Conservation (phyloP, 2,113 vertebrate genomes). For the Montifringilla adamsi region DNA sequence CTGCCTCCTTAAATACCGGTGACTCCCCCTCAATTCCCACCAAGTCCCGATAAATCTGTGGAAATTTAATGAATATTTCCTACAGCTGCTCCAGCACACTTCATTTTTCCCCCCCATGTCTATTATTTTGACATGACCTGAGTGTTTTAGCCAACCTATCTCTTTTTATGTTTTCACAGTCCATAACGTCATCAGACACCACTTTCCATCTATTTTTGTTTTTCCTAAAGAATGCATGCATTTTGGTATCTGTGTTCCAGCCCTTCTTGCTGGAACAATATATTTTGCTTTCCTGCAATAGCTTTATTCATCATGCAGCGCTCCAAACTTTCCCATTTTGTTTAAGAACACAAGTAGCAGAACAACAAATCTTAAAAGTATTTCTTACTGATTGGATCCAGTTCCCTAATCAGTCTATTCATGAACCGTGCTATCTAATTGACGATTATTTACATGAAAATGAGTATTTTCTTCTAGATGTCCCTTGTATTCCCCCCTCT, state of each 20-base stretch:
- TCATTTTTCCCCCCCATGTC: neutral
- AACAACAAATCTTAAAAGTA: neutral
- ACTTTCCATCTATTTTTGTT: neutral
- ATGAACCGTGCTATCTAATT: neutral
- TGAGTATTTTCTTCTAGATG: constrained; percentile 2
- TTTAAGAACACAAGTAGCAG: neutral
- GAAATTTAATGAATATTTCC: neutral
- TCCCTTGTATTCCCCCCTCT: neutral
- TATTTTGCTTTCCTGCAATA: neutral
- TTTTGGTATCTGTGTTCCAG: neutral
- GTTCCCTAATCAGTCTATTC: neutral
- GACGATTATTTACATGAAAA: constrained; percentile 11
- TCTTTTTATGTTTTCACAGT: neutral
- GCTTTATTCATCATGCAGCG: neutral
- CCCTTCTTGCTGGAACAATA: neutral
- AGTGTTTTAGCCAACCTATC: neutral
- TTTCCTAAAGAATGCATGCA: neutral
- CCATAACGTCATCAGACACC: neutral
- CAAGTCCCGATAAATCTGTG: neutral
- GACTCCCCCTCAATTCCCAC: accelerated
- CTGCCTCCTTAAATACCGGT: neutral
- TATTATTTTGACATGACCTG: neutral
- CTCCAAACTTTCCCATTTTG: neutral
- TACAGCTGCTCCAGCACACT: neutral
- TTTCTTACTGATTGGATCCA: neutral